Evolutionary conservation across 2,888 invertebrate species (phyloP), one percentile per base, ranked within the genome.

Genomic region (Tenthredo notha): DNA sequence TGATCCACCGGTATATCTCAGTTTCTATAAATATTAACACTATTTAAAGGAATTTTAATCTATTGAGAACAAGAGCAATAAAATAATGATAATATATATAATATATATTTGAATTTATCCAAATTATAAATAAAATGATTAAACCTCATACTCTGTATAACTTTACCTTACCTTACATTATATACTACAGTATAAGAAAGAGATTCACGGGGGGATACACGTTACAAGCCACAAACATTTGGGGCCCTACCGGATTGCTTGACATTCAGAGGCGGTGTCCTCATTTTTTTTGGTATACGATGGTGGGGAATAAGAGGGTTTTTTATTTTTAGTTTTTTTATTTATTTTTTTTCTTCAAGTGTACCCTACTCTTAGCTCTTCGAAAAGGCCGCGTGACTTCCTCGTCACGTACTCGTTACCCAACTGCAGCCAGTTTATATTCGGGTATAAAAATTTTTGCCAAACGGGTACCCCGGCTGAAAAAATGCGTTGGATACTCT

Each of bases 201-300:
- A 54, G 77, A 54, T 77, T 10, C 54, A 33, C 18, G 54, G 77
- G 33, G 54, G 25, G n/a, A 54, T 29, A 50, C 77, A 4, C 77
- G 77, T 77, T 54, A 77, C 77, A 25, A 77, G 72, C 72, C 54
- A 50, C 77, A 77, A 54, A 77, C 54, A 54, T 77, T 77, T 77
- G 2, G 50, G 77, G 54, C 77, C 77, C 77, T 77, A 77, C 54
- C 77, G 77, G 77, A 77, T 54, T 33, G 77, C 77, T 77, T 77
- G 77, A 77, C 77, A 77, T 77, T 77, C 54, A 50, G 77, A 54
- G 77, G 29, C 47, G 77, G 77, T 77, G 77, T 77, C 77, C 77
- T 77, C 77, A 77, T 54, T 77, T 77, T 47, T 47, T 77, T 54
- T 77, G 50, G 77, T 50, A 40, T 54, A 77, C 50, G 29, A 50